Base-by-base conservation (phyloP, 2,113 vertebrate genomes). In the Percina caprodes region DNA sequence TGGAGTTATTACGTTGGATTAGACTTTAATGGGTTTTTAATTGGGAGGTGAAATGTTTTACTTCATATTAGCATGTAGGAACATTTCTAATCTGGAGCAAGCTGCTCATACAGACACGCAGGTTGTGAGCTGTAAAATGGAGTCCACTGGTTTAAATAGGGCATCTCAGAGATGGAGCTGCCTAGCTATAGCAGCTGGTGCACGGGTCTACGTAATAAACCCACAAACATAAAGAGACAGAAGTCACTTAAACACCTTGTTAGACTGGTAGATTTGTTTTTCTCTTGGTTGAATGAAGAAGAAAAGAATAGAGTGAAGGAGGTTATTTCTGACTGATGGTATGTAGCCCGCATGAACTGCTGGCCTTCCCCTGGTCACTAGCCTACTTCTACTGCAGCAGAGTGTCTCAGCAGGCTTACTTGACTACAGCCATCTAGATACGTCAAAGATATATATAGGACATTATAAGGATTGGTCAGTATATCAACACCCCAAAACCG, bases 341-440 rank as follows among this genome's bases (percentile, higher is more conserved):
- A 73, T 86, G 45, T 51, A 65, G 86, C 60, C 82, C 88, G 80
- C 56, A 73, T 58, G 76, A 86, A 59, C 88, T 6, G 51, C 70
- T n/a, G 87, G 72, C 78, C 87, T 86, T 86, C 91, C 90, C 74
- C 73, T 88, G 89, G 86, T 91, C 87, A 88, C 77, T 92, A 93
- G 75, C 94, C 93, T 93, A 89, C 91, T 94, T 95, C 87, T 90
- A 35, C 54, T 75, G 80, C 87, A 89, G 91, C 88, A 87, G 67
- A 65, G 19, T 26, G 48, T 91, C 91, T 74, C 74, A 82, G 46
- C 42, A 82, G 88, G 46, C 51, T 56, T 33, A 59, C 71, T 75
- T 52, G 16, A 70, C 67, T 71, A 60, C 58, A 80, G 67, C 66
- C 56, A 84, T 35, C 23, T 13, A 56, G 23, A 77, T 69, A 33